Conservation (phyloP, 2,888 invertebrate species). For the Metopia argyrocephala region DNA sequence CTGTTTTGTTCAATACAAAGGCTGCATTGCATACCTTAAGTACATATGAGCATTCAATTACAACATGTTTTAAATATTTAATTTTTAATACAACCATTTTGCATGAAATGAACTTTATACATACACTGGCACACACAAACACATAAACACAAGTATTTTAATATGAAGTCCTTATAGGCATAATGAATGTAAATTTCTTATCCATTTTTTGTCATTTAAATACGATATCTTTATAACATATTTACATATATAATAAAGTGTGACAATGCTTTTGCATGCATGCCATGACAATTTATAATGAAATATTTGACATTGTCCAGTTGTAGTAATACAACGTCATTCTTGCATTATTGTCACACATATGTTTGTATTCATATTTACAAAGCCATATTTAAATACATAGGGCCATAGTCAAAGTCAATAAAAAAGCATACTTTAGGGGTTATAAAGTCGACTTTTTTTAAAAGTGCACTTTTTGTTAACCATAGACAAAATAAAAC, state of each 20-base stretch:
- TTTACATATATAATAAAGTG: slow-evolving; percentile 18
- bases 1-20: no score
- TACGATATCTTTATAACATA: no score
- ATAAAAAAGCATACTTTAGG: no score
- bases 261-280: slow-evolving; percentile 36
- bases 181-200: neutral
- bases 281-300: slow-evolving; percentile 36
- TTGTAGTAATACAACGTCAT: slow-evolving; percentile 32
- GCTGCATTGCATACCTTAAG: no score
- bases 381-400: neutral
- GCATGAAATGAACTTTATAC: neutral
- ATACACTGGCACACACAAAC: neutral
- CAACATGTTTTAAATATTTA: slow-evolving; percentile 24
- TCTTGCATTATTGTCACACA: neutral
- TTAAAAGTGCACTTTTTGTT: no score
- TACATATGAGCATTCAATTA: neutral
- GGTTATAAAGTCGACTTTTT: no score
- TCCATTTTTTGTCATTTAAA: neutral
- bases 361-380: neutral
- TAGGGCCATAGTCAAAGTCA: no score
- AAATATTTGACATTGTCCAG: slow-evolving; percentile 39
- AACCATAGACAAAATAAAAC: no score
- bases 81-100: no score
- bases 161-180: neutral
- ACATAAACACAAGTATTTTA: neutral